These are phyloP conservation scores for Andrena cerasifolii DNA, from an alignment of 1,140 invertebrate genomes.

Conservation along the genomic window DNA sequence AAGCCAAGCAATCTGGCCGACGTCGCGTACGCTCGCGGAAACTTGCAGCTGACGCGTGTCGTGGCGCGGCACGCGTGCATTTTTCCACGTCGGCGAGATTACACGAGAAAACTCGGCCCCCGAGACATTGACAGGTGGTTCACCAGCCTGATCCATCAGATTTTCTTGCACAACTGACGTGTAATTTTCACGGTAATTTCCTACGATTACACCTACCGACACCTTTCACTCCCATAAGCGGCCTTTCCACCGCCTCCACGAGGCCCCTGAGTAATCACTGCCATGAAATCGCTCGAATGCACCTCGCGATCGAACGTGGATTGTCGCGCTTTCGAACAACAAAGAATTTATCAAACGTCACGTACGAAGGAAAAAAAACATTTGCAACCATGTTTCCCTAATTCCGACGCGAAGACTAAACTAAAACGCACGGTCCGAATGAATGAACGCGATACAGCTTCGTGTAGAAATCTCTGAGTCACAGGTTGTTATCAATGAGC, in stretches of 20 bases:
- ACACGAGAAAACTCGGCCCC: conserved; percentile 25
- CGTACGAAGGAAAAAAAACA: no score
- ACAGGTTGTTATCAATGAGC: no score
- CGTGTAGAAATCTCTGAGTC: no score
- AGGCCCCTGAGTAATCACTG: conserved; percentile 23
- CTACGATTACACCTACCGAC: conserved; percentile 60
- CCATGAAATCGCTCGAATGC: conserved; percentile 12
- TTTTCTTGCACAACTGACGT: conserved; percentile 52
- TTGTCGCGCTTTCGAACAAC: no score
- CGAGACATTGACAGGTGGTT: conserved; percentile 47
- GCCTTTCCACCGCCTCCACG: conserved; percentile 9
- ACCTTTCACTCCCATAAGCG: conserved; percentile 57
- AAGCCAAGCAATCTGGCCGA: neutral
- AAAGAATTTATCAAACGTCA: no score
- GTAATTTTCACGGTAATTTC: conserved; percentile 66
- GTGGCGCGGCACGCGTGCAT: conserved; percentile 33
- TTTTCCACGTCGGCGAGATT: conserved; percentile 41
- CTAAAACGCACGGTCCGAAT: no score
- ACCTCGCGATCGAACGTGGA: conserved; percentile 9
- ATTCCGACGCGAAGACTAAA: no score
- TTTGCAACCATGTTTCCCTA: no score
- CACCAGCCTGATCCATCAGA: conserved; percentile 50
- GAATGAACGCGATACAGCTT: no score
- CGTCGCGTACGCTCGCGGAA: conserved; percentile 11
- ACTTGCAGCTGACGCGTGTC: conserved; percentile 1